Conservation (phyloP, 2,113 vertebrate species). For the Climacteris rufus region DNA sequence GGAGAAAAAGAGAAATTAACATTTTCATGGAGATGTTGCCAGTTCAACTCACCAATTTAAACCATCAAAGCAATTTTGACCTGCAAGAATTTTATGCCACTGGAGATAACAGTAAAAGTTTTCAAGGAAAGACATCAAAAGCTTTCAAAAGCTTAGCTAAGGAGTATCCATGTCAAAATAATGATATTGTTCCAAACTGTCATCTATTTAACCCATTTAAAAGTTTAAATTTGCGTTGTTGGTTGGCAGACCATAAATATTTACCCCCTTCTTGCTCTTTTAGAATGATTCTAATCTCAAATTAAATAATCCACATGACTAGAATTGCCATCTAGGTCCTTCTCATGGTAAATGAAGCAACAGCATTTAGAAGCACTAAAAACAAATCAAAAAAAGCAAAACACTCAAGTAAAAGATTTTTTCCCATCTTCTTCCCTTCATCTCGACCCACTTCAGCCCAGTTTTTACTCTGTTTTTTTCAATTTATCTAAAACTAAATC, state of each 20-base stretch:
- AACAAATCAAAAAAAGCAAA: not conserved
- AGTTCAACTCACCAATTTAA: not conserved
- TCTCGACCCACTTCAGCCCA: not conserved
- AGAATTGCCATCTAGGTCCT: not conserved
- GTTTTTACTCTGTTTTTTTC: not conserved
- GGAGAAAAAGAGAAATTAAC: not conserved
- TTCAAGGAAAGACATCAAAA: not conserved
- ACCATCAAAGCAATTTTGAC: not conserved
- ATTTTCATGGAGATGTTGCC: not conserved
- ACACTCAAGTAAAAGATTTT: fast-evolving
- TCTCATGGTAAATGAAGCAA: not conserved
- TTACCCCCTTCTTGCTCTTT: not conserved
- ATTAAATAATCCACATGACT: not conserved
- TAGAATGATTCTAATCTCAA: not conserved
- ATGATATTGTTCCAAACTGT: not conserved
- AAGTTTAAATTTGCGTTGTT: not conserved
- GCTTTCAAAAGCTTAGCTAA: not conserved
- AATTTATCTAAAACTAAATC: not conserved
- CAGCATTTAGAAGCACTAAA: not conserved
- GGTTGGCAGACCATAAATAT: not conserved
- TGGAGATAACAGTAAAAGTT: not conserved
- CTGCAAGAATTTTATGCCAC: not conserved
- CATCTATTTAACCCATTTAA: not conserved
- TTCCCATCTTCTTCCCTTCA: not conserved
- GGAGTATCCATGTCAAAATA: not conserved